phyloP scores from a whole-genome alignment of 2,113 vertebrate genomes.

The Carlito syrichta region DNA sequence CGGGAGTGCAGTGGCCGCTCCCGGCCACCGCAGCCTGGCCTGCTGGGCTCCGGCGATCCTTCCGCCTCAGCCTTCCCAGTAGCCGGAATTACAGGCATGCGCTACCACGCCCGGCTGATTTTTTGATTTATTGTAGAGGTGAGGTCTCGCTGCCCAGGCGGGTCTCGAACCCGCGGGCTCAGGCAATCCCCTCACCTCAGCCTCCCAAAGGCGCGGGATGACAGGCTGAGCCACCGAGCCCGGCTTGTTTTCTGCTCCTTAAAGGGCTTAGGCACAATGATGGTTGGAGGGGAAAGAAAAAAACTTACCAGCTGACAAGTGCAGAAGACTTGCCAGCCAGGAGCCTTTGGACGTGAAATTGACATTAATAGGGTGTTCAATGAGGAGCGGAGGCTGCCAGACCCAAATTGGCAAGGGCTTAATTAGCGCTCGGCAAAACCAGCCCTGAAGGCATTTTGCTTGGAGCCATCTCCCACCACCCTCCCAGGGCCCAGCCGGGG shows the following conservation, averaged over 20 bases:
- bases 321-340: conserved; percentile 73
- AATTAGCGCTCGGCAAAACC: conserved; percentile 78
- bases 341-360: conserved; percentile 74
- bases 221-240: no score
- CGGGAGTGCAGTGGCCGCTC: no score
- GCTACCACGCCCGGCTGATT: no score
- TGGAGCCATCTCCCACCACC: conserved; percentile 64
- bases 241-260: conserved; percentile 69
- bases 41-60: no score
- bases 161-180: no score
- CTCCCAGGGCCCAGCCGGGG: conserved; percentile 39
- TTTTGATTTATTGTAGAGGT: no score
- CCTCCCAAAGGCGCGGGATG: no score
- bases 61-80: no score
- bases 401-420: conserved; percentile 83
- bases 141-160: no score
- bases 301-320: conserved; percentile 55
- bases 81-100: no score
- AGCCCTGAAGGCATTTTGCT: conserved; percentile 78
- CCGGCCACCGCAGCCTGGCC: no score
- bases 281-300: conserved; percentile 39
- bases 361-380: conserved; percentile 75
- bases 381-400: conserved; percentile 59
- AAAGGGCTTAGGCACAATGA: conserved; percentile 71
- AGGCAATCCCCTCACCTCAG: no score